Base-by-base conservation (phyloP, 2,113 vertebrate genomes). In the Helogale parvula region DNA sequence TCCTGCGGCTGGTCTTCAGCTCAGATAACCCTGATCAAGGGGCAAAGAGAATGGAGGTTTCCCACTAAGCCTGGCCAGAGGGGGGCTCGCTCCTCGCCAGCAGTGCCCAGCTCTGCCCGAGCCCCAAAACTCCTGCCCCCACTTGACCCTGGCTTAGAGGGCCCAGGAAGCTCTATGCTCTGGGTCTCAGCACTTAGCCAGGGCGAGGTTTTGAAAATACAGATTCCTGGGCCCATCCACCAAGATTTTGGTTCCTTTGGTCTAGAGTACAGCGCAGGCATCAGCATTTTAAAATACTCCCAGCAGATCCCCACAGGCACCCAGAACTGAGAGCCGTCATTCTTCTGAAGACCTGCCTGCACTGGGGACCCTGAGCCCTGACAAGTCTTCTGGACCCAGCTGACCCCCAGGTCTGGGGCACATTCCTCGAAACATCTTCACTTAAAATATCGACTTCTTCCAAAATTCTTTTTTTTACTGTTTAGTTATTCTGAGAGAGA, bases 1-100 rank as follows among this genome's bases (percentile, higher is more conserved):
- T 38, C 50, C 0, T 1, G 29, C 21, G 31, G 27, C 9, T 3
- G 0, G 0, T 68, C 14, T 1, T 65, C 15, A 12, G 41, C 38
- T 16, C 1, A 7, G 9, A 9, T 10, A 9, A 7, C 10, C 50
- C 13, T 29, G 27, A 21, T 17, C 7, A 9, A 41, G 12, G 0
- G 17, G 19, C 66, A 19, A 31, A 66, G 38, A 5, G 7, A 47
- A 31, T 2, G 9, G 13, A 13, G 38, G 35, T 29, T 35, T 60
- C 60, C 72, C 50, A 8, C 6, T 0, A 52, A 68, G 38, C 57
- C 38, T 17, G 15, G 82, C 23, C 5, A 1, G 47, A 27, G 19
- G 27, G 57, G 29, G 19, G 1, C 3, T 21, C 3, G 2, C 31
- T 33, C 21, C 38, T 77, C 79, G 60, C 35, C 81, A 54, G 84